A percentile compares a stretch with the other conserved stretches of the same genome.
Evolutionary conservation across 2,888 invertebrate genomes (phyloP).

Genomic region (Drepanosiphum platanoidis): DNA sequence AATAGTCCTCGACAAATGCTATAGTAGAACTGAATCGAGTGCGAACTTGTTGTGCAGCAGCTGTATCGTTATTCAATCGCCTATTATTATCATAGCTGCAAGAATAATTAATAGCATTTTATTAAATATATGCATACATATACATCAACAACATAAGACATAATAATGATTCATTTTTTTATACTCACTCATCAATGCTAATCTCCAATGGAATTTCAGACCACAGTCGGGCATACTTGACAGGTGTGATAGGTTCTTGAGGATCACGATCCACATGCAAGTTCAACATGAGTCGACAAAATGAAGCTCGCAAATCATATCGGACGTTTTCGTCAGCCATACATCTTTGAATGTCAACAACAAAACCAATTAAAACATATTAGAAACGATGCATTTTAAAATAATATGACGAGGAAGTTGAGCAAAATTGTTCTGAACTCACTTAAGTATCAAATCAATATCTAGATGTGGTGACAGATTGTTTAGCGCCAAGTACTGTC

Average conservation of each 20-base stretch:
- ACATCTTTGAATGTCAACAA: conserved; percentile 75
- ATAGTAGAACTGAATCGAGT: conserved; percentile 91
- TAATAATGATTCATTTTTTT: neutral
- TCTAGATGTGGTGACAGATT: conserved; percentile 90
- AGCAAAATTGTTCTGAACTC: conserved; percentile 65
- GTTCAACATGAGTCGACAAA: conserved; percentile 97
- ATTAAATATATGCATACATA: conserved; percentile 27
- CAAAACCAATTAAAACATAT: conserved; percentile 17
- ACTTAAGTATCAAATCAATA: conserved; percentile 95
- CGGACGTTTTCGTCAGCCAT: conserved; percentile 95
- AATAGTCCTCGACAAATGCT: conserved; percentile 95
- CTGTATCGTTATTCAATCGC: conserved; percentile 84
- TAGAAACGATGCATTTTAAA: neutral
- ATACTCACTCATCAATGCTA: conserved; percentile 90
- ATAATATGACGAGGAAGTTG: too few relatives aligned
- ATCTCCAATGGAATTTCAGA: conserved; percentile 95
- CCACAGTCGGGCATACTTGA: conserved; percentile 98
- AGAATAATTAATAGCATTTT: conserved; percentile 63
- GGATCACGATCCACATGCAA: conserved; percentile 98
- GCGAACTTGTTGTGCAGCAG: conserved; percentile 75
- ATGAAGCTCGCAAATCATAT: conserved; percentile 94
- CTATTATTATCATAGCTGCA: conserved; percentile 92
- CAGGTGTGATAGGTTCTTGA: conserved; percentile 97
- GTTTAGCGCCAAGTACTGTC: conserved; percentile 93
- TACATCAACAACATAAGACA: too few relatives aligned